phyloP scores from a whole-genome alignment of 2,888 invertebrate species.

The Linyphia triangularis region DNA sequence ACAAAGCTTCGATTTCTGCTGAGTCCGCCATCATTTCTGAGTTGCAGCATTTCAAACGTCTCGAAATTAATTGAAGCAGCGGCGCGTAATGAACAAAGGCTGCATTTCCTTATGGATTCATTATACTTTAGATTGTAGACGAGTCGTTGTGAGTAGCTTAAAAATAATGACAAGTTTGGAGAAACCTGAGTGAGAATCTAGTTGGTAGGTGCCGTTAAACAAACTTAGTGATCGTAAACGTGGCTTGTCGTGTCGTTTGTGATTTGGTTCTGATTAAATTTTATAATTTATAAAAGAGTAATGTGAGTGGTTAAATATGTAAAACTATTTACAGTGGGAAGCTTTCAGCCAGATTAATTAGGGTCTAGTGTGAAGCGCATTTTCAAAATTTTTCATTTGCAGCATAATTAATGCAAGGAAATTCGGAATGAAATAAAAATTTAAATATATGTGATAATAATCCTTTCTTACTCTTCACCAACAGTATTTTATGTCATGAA shows the following conservation, averaged over 20 bases:
- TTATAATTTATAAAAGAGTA: not conserved
- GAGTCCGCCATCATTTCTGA: constrained; percentile 41
- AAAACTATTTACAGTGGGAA: no score
- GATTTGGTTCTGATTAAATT: not conserved
- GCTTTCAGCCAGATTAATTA: no score
- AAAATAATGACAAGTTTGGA: constrained; percentile 38
- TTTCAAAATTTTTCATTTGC: no score
- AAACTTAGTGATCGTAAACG: constrained; percentile 1
- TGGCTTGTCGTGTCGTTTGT: not conserved
- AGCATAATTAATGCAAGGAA: no score
- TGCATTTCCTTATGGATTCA: constrained; percentile 38
- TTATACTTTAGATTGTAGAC: constrained; percentile 27
- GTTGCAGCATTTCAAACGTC: constrained; percentile 10
- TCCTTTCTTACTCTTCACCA: no score
- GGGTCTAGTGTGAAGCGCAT: no score
- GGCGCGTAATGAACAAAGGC: constrained; percentile 44
- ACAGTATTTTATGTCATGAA: no score
- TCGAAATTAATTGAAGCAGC: constrained; percentile 58
- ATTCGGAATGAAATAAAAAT: no score
- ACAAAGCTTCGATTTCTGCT: constrained; percentile 65
- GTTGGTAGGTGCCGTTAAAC: constrained; percentile 14
- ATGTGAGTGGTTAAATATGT: not conserved
- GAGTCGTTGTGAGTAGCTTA: constrained; percentile 29
- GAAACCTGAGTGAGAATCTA: constrained; percentile 32
- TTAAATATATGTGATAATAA: no score